Percentiles rank a stretch among this genome's conserved stretches.
Conservation (phyloP, 2,888 invertebrate species). For the Drosophila parthenogenetica region DNA sequence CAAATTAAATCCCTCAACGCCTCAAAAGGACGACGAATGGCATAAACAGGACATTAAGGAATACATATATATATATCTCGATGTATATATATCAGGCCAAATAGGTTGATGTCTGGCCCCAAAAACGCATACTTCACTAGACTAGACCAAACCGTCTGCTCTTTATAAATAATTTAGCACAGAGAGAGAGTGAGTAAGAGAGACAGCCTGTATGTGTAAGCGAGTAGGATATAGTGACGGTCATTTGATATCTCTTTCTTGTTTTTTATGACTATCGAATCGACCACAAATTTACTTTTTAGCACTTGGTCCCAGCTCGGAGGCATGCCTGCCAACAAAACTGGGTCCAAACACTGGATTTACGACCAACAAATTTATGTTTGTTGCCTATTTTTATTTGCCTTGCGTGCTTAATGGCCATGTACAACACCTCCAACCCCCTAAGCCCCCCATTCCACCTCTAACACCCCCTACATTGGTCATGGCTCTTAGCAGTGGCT, state of each 20-base stretch:
- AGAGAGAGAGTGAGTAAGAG: background rate
- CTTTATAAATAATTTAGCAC: conserved; percentile 69
- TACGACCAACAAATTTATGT: conserved; percentile 80
- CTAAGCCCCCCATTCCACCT: background rate
- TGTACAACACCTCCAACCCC: conserved; percentile 17
- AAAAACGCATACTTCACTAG: conserved; percentile 10
- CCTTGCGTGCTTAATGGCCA: conserved; percentile 78
- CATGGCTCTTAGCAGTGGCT: background rate
- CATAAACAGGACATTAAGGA: conserved; percentile 77
- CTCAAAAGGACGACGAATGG: conserved; percentile 43
- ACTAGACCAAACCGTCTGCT: conserved; percentile 27
- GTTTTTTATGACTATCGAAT: conserved; percentile 79
- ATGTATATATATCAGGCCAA: conserved; percentile 39
- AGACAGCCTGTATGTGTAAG: conserved; percentile 2
- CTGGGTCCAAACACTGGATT: conserved; percentile 67
- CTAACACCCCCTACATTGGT: background rate
- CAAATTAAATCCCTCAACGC: conserved; percentile 50
- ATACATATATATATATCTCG: conserved; percentile 36
- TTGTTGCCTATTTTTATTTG: conserved; percentile 80
- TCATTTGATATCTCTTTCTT: conserved; percentile 53
- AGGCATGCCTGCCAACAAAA: conserved; percentile 62
- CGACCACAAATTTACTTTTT: conserved; percentile 82
- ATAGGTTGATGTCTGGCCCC: conserved; percentile 24
- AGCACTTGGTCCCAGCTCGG: conserved; percentile 76
- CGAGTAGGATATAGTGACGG: conserved; percentile 31